These are phyloP conservation scores for Argyrosomus japonicus DNA, from an alignment of 2,113 vertebrate species.

Conservation along the genomic window DNA sequence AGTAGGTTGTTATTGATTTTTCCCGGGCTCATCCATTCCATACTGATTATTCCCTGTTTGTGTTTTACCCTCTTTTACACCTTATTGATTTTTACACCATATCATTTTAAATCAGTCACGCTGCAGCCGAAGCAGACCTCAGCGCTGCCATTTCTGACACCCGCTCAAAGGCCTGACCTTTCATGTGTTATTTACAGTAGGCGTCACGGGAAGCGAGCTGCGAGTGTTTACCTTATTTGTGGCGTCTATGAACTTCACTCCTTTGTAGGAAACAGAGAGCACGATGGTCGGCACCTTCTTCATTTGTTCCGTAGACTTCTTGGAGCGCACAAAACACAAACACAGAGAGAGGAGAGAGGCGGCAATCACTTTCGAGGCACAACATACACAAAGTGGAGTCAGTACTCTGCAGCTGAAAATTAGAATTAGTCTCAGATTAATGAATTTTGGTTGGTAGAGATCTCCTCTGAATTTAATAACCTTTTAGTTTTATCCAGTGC, in stretches of 20 bases:
- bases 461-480: conserved; percentile 9
- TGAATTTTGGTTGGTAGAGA: not conserved
- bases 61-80: conserved; percentile 25
- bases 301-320: conserved; percentile 99
- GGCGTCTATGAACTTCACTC: conserved; percentile 99
- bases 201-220: conserved; percentile 7
- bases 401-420: not conserved
- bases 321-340: conserved; percentile 61
- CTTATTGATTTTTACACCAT: conserved; percentile 34
- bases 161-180: conserved; percentile 50
- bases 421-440: not conserved
- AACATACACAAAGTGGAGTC: not conserved
- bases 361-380: conserved; percentile 33
- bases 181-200: conserved; percentile 47
- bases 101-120: conserved; percentile 3
- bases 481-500: not conserved
- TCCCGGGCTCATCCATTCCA: conserved; percentile 17
- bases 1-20: conserved; percentile 26
- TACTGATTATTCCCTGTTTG: conserved; percentile 18
- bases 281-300: conserved; percentile 99
- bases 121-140: conserved; percentile 6
- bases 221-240: conserved; percentile 93
- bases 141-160: conserved; percentile 15
- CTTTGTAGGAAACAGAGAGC: conserved; percentile 98
- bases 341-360: conserved; percentile 16